Base-by-base conservation (phyloP, 1,140 invertebrate genomes). In the Papilio polytes region DNA sequence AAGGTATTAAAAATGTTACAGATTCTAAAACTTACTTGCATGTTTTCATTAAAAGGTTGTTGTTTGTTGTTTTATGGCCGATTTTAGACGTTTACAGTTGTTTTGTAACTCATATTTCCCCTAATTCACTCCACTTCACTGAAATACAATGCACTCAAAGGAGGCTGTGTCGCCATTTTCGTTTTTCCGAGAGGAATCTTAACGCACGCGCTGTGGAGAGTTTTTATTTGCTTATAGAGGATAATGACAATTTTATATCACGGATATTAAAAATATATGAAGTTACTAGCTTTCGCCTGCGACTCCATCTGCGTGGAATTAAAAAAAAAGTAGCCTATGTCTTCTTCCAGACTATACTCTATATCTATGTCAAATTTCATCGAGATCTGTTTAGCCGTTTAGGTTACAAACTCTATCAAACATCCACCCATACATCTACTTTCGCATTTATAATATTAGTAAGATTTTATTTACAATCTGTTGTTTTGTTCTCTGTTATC, bases 131-230 rank as follows among this genome's bases (percentile, higher is more conserved):
- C 26, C 63, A 70, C 22, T 70, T 31, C 26, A 70, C 13, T 70
- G 13, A 31, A 31, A 70, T 2, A 36, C 22, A 31, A 31, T 63
- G 20, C 59, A 31, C 22, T 26, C 22, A 8, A 70, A 15, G 31
- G 82, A 83, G 76, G 80, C 82, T 83, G 80, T 18, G 78, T 70
- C 51, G 80, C 80, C 82, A 83, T 83, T 59, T 70, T 76, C 80
- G 72, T 76, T 81, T 80, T 83, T 46, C 20, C 22, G n/a, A 18
- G 46, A 18, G 44, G 63, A 70, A 70, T 70, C 63, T 70, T 70
- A 31, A 82, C 81, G 81, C 81, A 82, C 80, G 81, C 81, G 81
- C 63, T 70, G 18, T 70, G 1, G 26, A 70, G 22, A 70, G 12
- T 12, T 70, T 70, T 70, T 13, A 70, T 15, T 70, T 3, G 36